Evolutionary conservation across 2,888 invertebrate species (phyloP), one percentile per base, ranked within the genome.

Genomic region (Prenolepis imparis): DNA sequence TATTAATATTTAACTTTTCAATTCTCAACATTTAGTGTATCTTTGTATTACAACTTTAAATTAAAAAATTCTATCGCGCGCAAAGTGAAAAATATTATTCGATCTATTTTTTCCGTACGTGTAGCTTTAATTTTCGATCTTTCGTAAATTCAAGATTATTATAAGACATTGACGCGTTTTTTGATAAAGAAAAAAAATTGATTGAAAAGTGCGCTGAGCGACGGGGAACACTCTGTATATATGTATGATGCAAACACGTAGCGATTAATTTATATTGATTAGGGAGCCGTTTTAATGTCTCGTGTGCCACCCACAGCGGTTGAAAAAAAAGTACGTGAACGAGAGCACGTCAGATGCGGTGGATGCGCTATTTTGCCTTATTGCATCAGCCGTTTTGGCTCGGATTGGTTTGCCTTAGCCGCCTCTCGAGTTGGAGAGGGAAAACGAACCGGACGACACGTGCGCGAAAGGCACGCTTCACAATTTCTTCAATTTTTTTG

Each of bases 361-460:
- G 36, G 74, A 77, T 77, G 77, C 41, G 36, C 21, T 59, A 48
- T 75, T 41, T 36, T 21, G 39, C 28, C 28, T n/a, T 21, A 55
- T 77, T 77, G 77, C 77, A 77, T 77, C 77, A 77, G 68, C 41
- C 77, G 24, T 57, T 67, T 75, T 36, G 18, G 32, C 32, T 36
- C 66, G 77, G 68, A 41, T 57, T 68, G 55, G 77, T 67, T 77
- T 67, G 77, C 52, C 55, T 66, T 55, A 28, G 28, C 55, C 68
- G 24, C 55, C 44, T 28, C n/a, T 18, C 21, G 18, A 66, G 41
- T n/a, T n/a, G 77, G 55, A 57, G 77, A 55, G 63, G 77, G 68
- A 68, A 52, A 77, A 12, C 77, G 55, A 28, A 67, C 28, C 55
- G 55, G 32, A 36, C 21, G 67, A 77, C 77, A 77, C 77, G 77